A percentile compares a stretch with the other conserved stretches of the same genome.
Evolutionary conservation across 2,888 invertebrate genomes (phyloP).

Genomic region (Pyrrhia umbra): DNA sequence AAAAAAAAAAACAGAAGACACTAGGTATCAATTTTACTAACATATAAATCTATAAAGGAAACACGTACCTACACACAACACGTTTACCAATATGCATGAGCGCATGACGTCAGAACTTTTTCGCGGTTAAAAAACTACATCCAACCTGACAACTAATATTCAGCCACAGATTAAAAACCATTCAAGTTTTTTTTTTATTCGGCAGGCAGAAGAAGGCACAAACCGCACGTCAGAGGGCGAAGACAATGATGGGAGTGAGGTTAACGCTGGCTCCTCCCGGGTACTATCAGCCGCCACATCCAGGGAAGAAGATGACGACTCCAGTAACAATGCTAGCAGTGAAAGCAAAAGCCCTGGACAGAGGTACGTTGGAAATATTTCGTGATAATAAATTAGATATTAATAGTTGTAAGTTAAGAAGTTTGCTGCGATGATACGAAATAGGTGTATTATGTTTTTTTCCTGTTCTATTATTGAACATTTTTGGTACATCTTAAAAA

Average conservation of each 20-base stretch:
- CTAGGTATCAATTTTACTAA: neutral
- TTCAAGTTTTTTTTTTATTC: slow-evolving; percentile 53
- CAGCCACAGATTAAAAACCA: slow-evolving; percentile 18
- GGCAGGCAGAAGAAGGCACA: slow-evolving; percentile 88
- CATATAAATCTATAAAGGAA: neutral
- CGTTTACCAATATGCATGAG: slow-evolving; percentile 38
- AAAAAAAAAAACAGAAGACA: too few relatives aligned
- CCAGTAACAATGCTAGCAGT: slow-evolving; percentile 92
- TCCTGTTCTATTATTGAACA: too few relatives aligned
- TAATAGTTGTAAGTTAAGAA: neutral
- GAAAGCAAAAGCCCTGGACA: slow-evolving; percentile 93
- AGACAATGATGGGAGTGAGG: slow-evolving; percentile 84
- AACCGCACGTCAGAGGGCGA: slow-evolving; percentile 83
- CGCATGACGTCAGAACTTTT: slow-evolving; percentile 22
- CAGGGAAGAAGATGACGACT: slow-evolving; percentile 93
- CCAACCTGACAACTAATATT: neutral
- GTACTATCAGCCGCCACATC: slow-evolving; percentile 91
- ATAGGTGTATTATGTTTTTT: too few relatives aligned
- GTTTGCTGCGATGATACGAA: slow-evolving; percentile 7
- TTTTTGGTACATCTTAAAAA: too few relatives aligned
- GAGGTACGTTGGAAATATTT: slow-evolving; percentile 85
- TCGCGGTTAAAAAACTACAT: neutral
- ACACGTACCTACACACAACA: slow-evolving; percentile 11
- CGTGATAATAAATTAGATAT: neutral
- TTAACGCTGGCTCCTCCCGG: slow-evolving; percentile 83